phyloP scores from a whole-genome alignment of 2,797 vertebrate species.

The Pipistrellus kuhlii region DNA sequence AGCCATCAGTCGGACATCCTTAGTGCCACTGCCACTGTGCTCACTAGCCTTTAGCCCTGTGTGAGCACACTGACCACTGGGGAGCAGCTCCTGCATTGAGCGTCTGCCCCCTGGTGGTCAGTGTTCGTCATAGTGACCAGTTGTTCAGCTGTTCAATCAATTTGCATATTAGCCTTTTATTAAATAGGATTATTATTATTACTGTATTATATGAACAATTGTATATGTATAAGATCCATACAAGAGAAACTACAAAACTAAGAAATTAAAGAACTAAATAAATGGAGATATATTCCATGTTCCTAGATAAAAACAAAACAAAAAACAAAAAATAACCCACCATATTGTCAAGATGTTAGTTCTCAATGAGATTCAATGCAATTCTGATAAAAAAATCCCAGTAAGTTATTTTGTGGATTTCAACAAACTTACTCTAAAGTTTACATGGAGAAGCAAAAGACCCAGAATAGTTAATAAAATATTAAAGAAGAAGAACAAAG shows the following conservation, averaged over 20 bases:
- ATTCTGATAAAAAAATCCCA: not conserved
- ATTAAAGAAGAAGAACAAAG: not conserved
- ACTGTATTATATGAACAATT: too few species aligned
- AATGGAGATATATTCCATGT: not conserved
- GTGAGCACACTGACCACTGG: too few species aligned
- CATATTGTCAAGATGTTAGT: not conserved
- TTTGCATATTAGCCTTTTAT: too few species aligned
- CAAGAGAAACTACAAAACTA: not conserved
- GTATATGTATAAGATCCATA: not conserved
- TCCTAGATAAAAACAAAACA: not conserved
- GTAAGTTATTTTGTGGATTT: not conserved
- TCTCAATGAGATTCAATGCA: not conserved
- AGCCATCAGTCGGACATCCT: too few species aligned
- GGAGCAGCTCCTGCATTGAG: too few species aligned
- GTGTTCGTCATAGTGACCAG: too few species aligned
- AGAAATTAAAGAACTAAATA: constrained; percentile 7
- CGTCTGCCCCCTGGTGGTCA: too few species aligned
- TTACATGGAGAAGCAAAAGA: not conserved
- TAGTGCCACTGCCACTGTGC: too few species aligned
- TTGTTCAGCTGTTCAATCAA: too few species aligned
- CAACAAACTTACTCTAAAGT: not conserved
- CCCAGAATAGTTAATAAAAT: not conserved
- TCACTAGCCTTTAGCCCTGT: too few species aligned
- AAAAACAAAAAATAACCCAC: too few species aligned
- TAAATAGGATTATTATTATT: too few species aligned